Evolutionary conservation across 2,113 vertebrate genomes (phyloP), one percentile per base, ranked within the genome.

Genomic region (Lota lota): DNA sequence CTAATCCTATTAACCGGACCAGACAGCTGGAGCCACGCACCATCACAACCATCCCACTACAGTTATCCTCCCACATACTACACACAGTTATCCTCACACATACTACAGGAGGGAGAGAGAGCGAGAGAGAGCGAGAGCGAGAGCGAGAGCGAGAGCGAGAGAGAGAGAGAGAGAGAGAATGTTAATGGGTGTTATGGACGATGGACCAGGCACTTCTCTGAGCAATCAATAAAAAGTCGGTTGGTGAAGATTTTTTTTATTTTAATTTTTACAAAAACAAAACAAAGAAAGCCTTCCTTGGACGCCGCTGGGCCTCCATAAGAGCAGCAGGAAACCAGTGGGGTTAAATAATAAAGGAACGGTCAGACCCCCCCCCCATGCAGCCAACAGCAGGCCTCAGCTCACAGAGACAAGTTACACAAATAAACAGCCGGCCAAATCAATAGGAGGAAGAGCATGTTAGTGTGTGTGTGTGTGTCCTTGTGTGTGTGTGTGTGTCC

Each of bases 341-440:
- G 40, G 40, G 70, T 87, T 87, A 73, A 89, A 88, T 78, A 84
- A 90, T 89, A 82, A 77, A 89, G 85, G 88, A 88, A 78, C 21
- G 53, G 66, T 57, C n/a, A 68, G 58, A 69, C 56, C 36, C 67
- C 24, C 59, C 74, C 66, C n/a, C n/a, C n/a, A n/a, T n/a, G n/a
- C n/a, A n/a, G n/a, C n/a, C n/a, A 6, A 6, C 28, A 5, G 73
- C 70, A 64, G 63, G 66, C 66, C 22, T 77, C 36, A 22, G 28
- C 73, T 63, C 19, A 56, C 16, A 54, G 61, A 68, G 70, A 6
- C 22, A 71, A 62, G 65, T 57, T 36, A 53, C 11, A 61, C 40
- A 75, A 61, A 82, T 82, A 82, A 85, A 85, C 72, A 81, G 64
- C 63, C 70, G 47, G 40, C 1, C 5, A 74, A 75, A 47, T 54